Evolutionary conservation across 2,888 invertebrate genomes (phyloP), one percentile per base, ranked within the genome.

Genomic region (Synanthedon formicaeformis): DNA sequence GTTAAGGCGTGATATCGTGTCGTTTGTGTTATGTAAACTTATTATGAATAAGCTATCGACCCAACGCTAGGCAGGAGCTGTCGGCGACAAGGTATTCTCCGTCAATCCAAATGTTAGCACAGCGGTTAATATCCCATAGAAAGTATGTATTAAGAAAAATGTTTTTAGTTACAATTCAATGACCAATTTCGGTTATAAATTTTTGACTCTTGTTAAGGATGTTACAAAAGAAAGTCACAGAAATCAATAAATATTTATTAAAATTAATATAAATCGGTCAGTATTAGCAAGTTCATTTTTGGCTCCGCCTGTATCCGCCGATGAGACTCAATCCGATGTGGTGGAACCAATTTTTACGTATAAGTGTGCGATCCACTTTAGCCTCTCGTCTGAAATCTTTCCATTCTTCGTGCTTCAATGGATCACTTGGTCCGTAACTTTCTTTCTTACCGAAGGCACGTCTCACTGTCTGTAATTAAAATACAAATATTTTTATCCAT

Each of bases 331-430:
- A 64, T 1, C 55, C 58, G 52, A 81, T 65, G 55, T 87, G 87
- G 53, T 82, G 80, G 58, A 78, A 71, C 78, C 78, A 80, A 61
- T 78, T 81, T 53, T 69, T 78, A 8, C 76, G 69, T 54, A 67
- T 70, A 1, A 75, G 56, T 18, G 73, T 60, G 6, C 84, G 75
- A 51, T 84, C 68, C 53, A 73, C 66, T 51, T 85, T 82, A 45
- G 86, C 79, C 50, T 89, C 74, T 1, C 66, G 73, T 54, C 89
- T 89, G 66, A 89, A 91, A n/a, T 85, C 78, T 1, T 69, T 68
- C 92, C 92, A 93, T 57, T 89, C 88, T 34, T 86, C 85, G 40
- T 79, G 82, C 1, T 73, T 79, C 34, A 84, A 76, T 0, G 78
- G 72, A 55, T 90, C 88, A 8, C 78, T 75, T 0, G 93, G 93